A percentile compares a stretch with the other conserved stretches of the same genome.
phyloP scores from a whole-genome alignment of 35 echinoderm and acorn worm species.

The Diadema setosum region DNA sequence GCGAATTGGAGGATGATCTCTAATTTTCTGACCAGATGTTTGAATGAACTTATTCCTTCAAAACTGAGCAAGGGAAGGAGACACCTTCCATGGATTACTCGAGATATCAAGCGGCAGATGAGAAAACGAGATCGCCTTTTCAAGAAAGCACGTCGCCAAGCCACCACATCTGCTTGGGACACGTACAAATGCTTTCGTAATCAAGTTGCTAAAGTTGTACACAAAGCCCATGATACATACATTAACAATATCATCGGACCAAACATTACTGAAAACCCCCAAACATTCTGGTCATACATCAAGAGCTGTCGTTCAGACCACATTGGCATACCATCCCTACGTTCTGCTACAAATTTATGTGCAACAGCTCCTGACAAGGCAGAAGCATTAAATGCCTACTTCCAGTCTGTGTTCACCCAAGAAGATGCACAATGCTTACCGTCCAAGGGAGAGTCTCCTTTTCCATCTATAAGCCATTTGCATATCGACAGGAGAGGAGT shows the following conservation, averaged over 20 bases:
- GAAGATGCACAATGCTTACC: no score
- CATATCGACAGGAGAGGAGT: no score
- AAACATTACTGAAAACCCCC: no score
- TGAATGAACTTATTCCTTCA: constrained; percentile 14
- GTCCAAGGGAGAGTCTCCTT: no score
- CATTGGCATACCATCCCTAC: background rate
- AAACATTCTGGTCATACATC: background rate
- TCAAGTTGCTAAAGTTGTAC: background rate
- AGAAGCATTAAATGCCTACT: background rate
- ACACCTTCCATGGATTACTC: constrained; percentile 3
- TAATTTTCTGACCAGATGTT: background rate
- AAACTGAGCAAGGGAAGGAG: constrained; percentile 17
- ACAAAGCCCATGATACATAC: background rate
- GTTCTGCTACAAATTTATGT: background rate
- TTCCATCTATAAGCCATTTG: no score
- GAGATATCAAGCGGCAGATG: constrained; percentile 38
- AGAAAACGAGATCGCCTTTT: constrained; percentile 45
- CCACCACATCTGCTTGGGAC: background rate
- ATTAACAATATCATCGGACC: background rate
- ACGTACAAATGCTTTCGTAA: no score
- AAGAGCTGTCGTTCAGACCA: background rate
- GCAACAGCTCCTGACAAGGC: background rate
- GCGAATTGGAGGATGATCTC: constrained; percentile 24
- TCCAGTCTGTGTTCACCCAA: no score
- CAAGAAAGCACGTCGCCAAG: background rate